Percentiles rank a stretch among this genome's conserved stretches.
Evolutionary conservation across 2,888 invertebrate species (phyloP).

Genomic region (Proisotoma minuta): DNA sequence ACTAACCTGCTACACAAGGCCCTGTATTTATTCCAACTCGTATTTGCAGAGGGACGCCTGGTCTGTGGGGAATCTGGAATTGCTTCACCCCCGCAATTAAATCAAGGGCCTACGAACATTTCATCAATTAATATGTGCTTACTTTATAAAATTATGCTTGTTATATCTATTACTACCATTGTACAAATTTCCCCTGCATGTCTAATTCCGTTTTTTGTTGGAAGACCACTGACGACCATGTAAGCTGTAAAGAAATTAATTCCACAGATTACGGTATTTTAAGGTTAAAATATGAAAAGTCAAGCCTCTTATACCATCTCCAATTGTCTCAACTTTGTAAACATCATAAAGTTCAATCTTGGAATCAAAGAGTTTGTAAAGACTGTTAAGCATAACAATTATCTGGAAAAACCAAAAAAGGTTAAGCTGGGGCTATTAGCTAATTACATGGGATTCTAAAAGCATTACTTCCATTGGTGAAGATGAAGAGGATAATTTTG

Average conservation of each 20-base stretch:
- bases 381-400: slow-evolving; percentile 64
- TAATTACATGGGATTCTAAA: neutral
- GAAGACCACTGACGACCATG: slow-evolving; percentile 55
- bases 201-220: slow-evolving; percentile 52
- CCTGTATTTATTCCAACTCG: slow-evolving; percentile 62
- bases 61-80: slow-evolving; percentile 58
- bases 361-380: slow-evolving; percentile 69
- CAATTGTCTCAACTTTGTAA: slow-evolving; percentile 66
- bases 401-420: slow-evolving; percentile 48
- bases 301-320: too few species aligned
- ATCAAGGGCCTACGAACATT: slow-evolving; percentile 48
- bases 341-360: slow-evolving; percentile 67
- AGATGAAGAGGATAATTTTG: slow-evolving; percentile 72
- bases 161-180: slow-evolving; percentile 52
- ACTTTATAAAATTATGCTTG: too few species aligned
- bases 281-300: neutral
- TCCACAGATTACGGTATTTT: neutral
- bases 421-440: neutral
- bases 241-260: slow-evolving; percentile 57
- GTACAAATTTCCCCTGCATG: slow-evolving; percentile 62
- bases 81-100: slow-evolving; percentile 56
- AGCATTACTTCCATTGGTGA: slow-evolving; percentile 59
- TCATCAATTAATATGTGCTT: neutral
- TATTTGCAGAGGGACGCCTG: slow-evolving; percentile 53
- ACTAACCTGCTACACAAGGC: slow-evolving; percentile 62